phyloP scores from a whole-genome alignment of 2,797 vertebrate genomes.

The Oreochromis grahami region DNA sequence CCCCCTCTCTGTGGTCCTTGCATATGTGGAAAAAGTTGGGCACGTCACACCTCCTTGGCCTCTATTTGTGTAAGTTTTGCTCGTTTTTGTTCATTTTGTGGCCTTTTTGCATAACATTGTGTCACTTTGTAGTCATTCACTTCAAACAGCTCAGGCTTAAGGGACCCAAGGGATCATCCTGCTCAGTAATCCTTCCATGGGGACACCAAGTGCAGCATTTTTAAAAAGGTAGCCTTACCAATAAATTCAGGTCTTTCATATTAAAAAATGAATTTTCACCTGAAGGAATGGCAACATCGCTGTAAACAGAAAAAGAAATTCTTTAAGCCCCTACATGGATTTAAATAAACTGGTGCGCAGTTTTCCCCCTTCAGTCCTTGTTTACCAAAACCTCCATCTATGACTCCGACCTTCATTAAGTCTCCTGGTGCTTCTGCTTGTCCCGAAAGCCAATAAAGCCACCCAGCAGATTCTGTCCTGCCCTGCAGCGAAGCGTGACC shows the following conservation, averaged over 20 bases:
- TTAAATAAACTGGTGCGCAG: background rate
- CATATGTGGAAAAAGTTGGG: background rate
- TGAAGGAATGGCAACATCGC: background rate
- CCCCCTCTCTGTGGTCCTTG: background rate
- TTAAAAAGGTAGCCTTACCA: background rate
- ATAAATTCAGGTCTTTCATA: background rate
- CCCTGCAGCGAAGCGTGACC: slow-evolving; percentile 2
- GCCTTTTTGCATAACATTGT: background rate
- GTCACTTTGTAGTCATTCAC: background rate
- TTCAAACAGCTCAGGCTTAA: background rate
- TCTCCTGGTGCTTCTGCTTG: background rate
- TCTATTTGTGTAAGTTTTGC: background rate
- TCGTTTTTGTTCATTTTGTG: background rate
- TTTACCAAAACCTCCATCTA: background rate
- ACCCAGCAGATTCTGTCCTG: background rate
- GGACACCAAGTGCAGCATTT: background rate
- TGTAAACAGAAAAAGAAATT: background rate
- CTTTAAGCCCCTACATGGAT: background rate
- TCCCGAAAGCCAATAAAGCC: background rate
- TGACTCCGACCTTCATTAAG: background rate
- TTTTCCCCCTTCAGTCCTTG: background rate
- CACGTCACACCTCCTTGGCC: background rate
- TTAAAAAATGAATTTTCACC: background rate
- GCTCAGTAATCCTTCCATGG: background rate
- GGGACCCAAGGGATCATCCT: background rate